Evolutionary conservation across 1,140 invertebrate genomes (phyloP), one percentile per base, ranked within the genome.

Genomic region (Drosophila chauvacae): DNA sequence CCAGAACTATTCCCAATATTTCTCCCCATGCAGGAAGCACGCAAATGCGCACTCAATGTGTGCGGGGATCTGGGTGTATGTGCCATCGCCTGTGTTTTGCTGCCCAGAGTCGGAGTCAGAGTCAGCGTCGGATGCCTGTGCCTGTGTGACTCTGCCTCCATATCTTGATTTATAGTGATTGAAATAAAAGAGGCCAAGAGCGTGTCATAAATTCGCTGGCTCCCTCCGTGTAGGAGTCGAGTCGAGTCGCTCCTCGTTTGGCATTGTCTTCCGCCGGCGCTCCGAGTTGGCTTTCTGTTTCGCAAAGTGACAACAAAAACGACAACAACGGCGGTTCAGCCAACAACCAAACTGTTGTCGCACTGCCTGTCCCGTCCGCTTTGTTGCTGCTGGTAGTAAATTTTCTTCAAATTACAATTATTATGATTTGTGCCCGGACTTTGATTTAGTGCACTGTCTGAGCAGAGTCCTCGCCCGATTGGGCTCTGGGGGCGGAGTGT

Each of bases 391-490:
- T 87, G 86, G 85, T 85, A 90, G 86, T 90, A 90, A 90, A 90
- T 90, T 90, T 90, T 90, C 85, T 90, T 90, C 85, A 90, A 90
- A 90, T 90, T 90, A 90, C 86, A 90, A 90, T 90, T 90, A 90
- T 90, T 85, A 90, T 90, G 85, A 90, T 90, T 90, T 90, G 85
- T 90, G 85, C 85, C 84, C 84, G 70, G 75, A 70, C 74, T 85
- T 85, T 90, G 85, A 88, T 88, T 88, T 88, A 88, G 84, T 90
- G 70, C 56, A 69, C 42, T 61, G 77, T 80, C 85, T 86, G 64
- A 51, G 53, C 84, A 80, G 51, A 42, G 48, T 61, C 33, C 41
- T 50, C 47, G 64, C 66, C 63, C 50, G 44, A 58, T 57, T 55
- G 45, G 42, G 41, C 47, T 33, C 55, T 50, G 58, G 58, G 64